These are phyloP conservation scores for Cabera pusaria DNA, from an alignment of 2,888 invertebrate species.

Conservation along the genomic window DNA sequence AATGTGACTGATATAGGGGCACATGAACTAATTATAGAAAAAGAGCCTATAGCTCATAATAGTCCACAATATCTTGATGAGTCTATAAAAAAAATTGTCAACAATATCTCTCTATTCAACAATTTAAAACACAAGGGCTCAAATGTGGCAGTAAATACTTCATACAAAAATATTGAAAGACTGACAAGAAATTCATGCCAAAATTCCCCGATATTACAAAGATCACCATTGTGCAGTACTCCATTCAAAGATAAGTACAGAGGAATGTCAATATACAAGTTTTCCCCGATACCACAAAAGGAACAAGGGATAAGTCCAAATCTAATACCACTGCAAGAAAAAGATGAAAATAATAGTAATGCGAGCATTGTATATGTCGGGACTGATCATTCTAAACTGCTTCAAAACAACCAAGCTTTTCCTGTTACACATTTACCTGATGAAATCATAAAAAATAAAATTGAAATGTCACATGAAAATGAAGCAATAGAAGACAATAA, in stretches of 20 bases:
- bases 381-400: slow-evolving; percentile 22
- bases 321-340: slow-evolving; percentile 38
- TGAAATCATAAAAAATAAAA: not conserved
- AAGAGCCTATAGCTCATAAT: slow-evolving; percentile 36
- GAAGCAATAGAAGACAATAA: no score
- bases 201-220: slow-evolving; percentile 42
- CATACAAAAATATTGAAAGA: slow-evolving; percentile 33
- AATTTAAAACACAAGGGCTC: slow-evolving; percentile 39
- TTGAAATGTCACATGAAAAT: no score
- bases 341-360: slow-evolving; percentile 34
- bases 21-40: slow-evolving; percentile 61
- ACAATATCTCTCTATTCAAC: slow-evolving; percentile 51
- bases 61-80: slow-evolving; percentile 47
- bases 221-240: slow-evolving; percentile 67
- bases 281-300: slow-evolving; percentile 60
- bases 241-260: slow-evolving; percentile 67
- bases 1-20: slow-evolving; percentile 56
- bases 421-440: slow-evolving; percentile 2
- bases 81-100: slow-evolving; percentile 62
- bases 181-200: slow-evolving; percentile 44
- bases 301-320: slow-evolving; percentile 34
- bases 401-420: slow-evolving; percentile 11
- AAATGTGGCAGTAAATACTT: slow-evolving; percentile 37
- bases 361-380: slow-evolving; percentile 35
- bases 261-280: slow-evolving; percentile 66